Evolutionary conservation across 2,797 vertebrate species (phyloP).

Genomic region (Hipposideros larvatus): DNA sequence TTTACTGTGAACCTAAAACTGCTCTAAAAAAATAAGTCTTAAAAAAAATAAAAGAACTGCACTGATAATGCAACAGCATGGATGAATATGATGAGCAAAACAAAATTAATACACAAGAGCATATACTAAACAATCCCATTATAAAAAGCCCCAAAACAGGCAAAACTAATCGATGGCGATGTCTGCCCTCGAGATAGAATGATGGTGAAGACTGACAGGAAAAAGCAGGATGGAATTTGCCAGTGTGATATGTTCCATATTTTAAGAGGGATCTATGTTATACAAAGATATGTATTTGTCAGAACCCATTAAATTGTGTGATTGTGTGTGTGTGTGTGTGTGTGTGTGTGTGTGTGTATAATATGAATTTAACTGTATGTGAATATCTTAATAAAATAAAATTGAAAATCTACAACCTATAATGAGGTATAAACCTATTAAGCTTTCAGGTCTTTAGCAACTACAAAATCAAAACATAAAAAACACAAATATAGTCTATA

Average conservation of each 20-base stretch:
- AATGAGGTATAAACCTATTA: not conserved
- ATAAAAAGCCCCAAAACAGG: not conserved
- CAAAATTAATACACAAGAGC: too few relatives aligned
- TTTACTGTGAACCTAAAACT: not conserved
- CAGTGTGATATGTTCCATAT: not conserved
- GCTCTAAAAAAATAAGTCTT: not conserved
- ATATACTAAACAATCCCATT: not conserved
- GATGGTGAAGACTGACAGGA: not conserved
- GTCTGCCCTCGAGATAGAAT: not conserved
- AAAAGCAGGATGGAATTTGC: not conserved
- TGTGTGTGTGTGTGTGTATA: not conserved
- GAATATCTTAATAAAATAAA: slow-evolving; percentile 11
- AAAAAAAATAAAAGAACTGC: not conserved
- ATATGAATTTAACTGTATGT: not conserved
- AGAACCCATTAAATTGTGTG: not conserved
- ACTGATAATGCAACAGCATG: not conserved
- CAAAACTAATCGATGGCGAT: not conserved
- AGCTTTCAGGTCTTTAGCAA: not conserved
- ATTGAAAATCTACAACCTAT: not conserved
- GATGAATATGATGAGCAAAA: not conserved
- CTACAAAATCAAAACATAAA: not conserved
- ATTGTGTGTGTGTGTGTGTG: not conserved
- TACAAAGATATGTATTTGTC: not conserved
- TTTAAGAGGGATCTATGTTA: not conserved
- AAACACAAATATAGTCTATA: not conserved